Conservation (phyloP, 1,140 invertebrate species). For the Lepidurus packardi region DNA sequence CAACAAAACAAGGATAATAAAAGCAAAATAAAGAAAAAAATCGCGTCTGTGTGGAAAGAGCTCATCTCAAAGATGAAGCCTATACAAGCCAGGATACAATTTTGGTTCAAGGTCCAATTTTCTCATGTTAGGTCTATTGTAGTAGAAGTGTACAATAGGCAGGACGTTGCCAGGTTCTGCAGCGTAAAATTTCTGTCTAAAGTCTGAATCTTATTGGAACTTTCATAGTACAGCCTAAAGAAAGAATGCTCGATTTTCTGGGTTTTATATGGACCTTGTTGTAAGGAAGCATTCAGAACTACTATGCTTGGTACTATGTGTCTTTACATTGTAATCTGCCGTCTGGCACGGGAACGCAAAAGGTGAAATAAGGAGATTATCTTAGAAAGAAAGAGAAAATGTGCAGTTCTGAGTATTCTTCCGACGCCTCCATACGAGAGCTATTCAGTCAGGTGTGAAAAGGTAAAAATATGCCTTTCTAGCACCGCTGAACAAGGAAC, state of each 20-base stretch:
- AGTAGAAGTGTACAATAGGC: neutral
- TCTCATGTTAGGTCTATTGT: neutral
- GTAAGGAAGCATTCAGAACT: too few relatives aligned
- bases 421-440: neutral
- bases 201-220: neutral
- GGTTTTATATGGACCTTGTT: too few relatives aligned
- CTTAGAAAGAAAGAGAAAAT: too few relatives aligned
- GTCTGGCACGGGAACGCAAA: too few relatives aligned
- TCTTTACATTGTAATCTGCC: too few relatives aligned
- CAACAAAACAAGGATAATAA: neutral
- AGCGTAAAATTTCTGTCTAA: neutral
- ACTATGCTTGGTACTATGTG: too few relatives aligned
- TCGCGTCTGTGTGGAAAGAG: neutral
- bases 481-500: neutral
- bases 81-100: neutral
- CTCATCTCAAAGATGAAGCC: neutral
- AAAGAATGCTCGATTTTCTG: too few relatives aligned
- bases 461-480: neutral
- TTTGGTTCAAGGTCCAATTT: neutral
- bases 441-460: neutral
- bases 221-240: too few relatives aligned
- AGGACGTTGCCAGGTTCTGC: neutral
- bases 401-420: too few relatives aligned
- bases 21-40: neutral
- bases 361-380: too few relatives aligned